These are phyloP conservation scores for Tetranychus piercei DNA, from an alignment of 2,888 invertebrate genomes.

Conservation along the genomic window DNA sequence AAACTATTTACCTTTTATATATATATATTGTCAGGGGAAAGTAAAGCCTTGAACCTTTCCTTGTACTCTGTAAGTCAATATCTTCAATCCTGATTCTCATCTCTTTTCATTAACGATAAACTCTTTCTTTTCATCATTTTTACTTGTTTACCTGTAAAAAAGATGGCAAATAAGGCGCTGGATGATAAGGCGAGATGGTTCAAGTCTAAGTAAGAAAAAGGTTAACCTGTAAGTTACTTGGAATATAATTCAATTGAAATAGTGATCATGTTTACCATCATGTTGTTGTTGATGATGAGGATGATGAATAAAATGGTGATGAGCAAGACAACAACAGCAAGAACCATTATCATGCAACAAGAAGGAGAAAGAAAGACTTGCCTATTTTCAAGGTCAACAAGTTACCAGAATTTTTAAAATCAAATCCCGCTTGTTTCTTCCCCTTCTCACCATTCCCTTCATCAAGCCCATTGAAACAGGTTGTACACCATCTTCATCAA, in stretches of 20 bases:
- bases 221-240: no score
- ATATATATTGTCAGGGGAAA: not conserved
- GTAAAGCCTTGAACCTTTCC: not conserved
- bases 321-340: not conserved
- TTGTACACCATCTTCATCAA: not conserved
- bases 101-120: not conserved
- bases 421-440: not conserved
- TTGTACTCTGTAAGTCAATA: not conserved
- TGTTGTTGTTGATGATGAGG: no score
- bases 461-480: not conserved
- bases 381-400: not conserved
- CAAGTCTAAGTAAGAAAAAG: no score
- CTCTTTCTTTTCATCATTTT: no score
- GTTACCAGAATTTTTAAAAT: not conserved
- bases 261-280: no score
- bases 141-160: no score
- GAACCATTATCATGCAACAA: not conserved
- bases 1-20: not conserved
- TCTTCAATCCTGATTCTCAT: not conserved
- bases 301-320: no score
- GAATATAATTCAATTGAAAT: no score
- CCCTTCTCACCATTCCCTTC: not conserved
- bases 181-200: no score
- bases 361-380: not conserved
- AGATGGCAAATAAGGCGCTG: no score